Percentiles rank a stretch among this genome's conserved stretches.
phyloP scores from a whole-genome alignment of 2,113 vertebrate genomes.

The Labeo catla region DNA sequence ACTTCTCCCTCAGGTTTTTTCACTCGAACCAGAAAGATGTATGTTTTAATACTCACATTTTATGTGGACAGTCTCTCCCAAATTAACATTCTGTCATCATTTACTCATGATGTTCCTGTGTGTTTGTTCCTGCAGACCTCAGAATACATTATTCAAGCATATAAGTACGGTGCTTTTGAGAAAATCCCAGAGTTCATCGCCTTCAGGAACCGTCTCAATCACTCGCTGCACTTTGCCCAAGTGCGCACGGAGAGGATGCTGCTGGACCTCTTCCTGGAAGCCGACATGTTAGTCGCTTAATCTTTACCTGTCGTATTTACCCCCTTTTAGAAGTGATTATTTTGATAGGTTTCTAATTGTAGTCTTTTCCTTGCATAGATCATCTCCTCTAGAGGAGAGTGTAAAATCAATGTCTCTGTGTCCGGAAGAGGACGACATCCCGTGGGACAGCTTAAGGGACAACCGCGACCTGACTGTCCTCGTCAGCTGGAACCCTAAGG shows the following conservation, averaged over 20 bases:
- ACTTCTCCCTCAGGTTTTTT: constrained; percentile 99
- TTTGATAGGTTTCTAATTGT: too few relatives aligned
- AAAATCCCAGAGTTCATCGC: constrained; percentile 99
- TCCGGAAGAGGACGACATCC: constrained; percentile 96
- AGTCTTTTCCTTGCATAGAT: constrained; percentile 69
- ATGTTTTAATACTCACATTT: constrained; percentile 69
- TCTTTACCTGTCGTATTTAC: neutral
- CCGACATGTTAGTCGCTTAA: constrained; percentile 86
- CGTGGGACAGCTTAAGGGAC: constrained; percentile 91
- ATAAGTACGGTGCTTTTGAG: constrained; percentile 98
- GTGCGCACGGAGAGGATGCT: constrained; percentile 96
- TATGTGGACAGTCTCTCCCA: neutral
- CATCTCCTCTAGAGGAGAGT: constrained; percentile 91
- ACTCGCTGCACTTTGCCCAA: constrained; percentile 97
- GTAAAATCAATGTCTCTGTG: constrained; percentile 93
- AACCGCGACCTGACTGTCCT: constrained; percentile 95
- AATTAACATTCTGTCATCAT: neutral
- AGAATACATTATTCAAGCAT: constrained; percentile 99
- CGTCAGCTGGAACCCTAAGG: constrained; percentile 92
- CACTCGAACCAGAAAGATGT: constrained; percentile 99
- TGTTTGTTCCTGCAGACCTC: constrained; percentile 84
- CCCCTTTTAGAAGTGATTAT: neutral
- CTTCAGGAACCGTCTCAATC: constrained; percentile 93
- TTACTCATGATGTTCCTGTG: neutral
- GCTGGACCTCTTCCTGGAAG: constrained; percentile 94